Percentiles rank a stretch among this genome's conserved stretches.
Conservation (phyloP, 2,888 invertebrate species). For the Lordiphosa fenestrarum region DNA sequence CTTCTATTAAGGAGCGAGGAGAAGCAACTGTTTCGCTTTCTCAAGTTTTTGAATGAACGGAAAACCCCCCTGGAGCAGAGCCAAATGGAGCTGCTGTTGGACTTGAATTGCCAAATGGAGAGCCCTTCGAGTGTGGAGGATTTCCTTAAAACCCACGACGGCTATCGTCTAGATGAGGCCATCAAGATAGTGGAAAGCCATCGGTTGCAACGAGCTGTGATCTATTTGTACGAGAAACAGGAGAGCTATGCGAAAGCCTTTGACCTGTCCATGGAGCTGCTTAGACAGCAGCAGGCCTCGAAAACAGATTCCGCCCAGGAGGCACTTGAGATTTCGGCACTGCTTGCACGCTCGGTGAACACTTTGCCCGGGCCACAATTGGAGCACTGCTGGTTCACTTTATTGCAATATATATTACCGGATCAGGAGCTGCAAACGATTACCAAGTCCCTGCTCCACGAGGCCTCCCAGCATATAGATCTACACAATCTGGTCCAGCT, state of each 20-base stretch:
- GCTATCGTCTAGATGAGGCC: constrained; percentile 85
- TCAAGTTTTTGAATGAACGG: constrained; percentile 83
- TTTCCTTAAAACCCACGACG: constrained; percentile 81
- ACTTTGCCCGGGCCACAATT: constrained; percentile 79
- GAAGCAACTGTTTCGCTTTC: constrained; percentile 81
- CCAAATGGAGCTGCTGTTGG: constrained; percentile 84
- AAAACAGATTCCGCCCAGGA: constrained; percentile 50
- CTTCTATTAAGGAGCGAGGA: constrained; percentile 61
- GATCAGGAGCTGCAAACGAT: constrained; percentile 80
- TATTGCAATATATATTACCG: constrained; percentile 80
- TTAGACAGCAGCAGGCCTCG: constrained; percentile 51
- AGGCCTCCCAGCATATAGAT: constrained; percentile 82
- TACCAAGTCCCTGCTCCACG: constrained; percentile 81
- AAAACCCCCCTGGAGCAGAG: constrained; percentile 76
- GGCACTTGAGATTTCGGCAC: constrained; percentile 39
- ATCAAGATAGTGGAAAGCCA: constrained; percentile 84
- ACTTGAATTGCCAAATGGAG: constrained; percentile 84
- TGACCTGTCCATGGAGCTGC: constrained; percentile 82
- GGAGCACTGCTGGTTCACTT: constrained; percentile 81
- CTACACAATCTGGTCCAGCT: constrained; percentile 83
- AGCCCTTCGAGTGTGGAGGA: constrained; percentile 81
- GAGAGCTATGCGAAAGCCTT: constrained; percentile 88
- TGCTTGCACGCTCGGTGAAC: constrained; percentile 79
- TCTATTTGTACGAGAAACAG: constrained; percentile 87
- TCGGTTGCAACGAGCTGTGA: constrained; percentile 85